Conservation (phyloP, 2,888 invertebrate species). For the Spisula solida region DNA sequence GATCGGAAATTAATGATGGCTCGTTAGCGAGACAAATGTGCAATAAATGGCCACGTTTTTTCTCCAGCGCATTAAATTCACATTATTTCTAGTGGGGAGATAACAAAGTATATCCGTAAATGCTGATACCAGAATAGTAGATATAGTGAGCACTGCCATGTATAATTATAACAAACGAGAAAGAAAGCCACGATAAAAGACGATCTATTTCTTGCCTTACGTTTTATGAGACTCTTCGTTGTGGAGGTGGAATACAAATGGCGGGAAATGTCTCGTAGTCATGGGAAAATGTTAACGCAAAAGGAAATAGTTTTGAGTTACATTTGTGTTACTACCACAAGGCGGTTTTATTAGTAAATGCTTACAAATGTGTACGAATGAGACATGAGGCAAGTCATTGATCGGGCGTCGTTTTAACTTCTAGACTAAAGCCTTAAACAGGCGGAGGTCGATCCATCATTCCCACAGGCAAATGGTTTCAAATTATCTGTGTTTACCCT, state of each 20-base stretch:
- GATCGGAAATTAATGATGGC: background rate
- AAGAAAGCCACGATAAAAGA: background rate
- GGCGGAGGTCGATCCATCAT: too few relatives aligned
- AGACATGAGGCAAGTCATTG: too few relatives aligned
- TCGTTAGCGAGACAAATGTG: background rate
- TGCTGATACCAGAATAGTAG: background rate
- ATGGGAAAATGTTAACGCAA: too few relatives aligned
- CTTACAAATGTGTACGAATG: too few relatives aligned
- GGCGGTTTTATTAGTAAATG: too few relatives aligned
- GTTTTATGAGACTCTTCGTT: background rate
- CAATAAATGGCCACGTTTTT: background rate
- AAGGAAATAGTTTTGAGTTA: too few relatives aligned
- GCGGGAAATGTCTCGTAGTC: too few relatives aligned
- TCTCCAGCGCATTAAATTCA: background rate
- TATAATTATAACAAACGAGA: background rate
- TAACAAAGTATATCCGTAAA: conserved; percentile 1
- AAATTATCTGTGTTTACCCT: too few relatives aligned
- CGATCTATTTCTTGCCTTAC: background rate
- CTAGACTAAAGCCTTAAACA: too few relatives aligned
- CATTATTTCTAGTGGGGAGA: background rate
- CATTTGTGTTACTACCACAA: too few relatives aligned
- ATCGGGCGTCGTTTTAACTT: too few relatives aligned
- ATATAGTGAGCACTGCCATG: background rate
- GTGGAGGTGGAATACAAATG: background rate
- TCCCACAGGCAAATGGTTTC: too few relatives aligned